A percentile compares a stretch with the other conserved stretches of the same genome.
phyloP scores from a whole-genome alignment of 2,113 vertebrate genomes.

The Cariama cristata region DNA sequence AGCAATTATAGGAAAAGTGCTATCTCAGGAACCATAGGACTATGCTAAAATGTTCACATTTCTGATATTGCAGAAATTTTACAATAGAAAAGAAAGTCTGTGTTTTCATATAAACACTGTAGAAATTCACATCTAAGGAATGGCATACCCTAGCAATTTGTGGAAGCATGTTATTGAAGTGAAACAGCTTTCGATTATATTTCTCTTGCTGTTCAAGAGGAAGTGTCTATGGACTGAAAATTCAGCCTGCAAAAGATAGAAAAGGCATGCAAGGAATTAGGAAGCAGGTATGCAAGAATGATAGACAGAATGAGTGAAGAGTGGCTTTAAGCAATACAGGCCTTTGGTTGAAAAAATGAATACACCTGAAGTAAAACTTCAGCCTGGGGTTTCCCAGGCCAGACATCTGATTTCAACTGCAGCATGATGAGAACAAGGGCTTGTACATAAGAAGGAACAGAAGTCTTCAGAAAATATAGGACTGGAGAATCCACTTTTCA shows the following conservation, averaged over 20 bases:
- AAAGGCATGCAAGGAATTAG: background rate
- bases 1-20: background rate
- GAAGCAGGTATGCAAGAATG: background rate
- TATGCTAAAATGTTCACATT: background rate
- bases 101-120: background rate
- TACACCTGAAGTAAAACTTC: background rate
- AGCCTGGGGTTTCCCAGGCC: background rate
- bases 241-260: background rate
- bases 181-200: background rate
- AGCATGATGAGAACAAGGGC: background rate
- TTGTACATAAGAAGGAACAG: background rate
- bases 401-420: background rate
- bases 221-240: background rate
- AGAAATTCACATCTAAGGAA: background rate
- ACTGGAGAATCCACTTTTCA: background rate
- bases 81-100: background rate
- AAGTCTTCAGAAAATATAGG: background rate
- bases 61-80: background rate
- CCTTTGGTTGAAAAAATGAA: background rate
- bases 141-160: background rate
- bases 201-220: background rate
- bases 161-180: background rate
- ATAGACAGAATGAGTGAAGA: background rate
- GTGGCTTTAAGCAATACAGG: background rate
- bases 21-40: rapidly evolving